Conservation (phyloP, 2,888 invertebrate species). For the Amphipoea oculea region DNA sequence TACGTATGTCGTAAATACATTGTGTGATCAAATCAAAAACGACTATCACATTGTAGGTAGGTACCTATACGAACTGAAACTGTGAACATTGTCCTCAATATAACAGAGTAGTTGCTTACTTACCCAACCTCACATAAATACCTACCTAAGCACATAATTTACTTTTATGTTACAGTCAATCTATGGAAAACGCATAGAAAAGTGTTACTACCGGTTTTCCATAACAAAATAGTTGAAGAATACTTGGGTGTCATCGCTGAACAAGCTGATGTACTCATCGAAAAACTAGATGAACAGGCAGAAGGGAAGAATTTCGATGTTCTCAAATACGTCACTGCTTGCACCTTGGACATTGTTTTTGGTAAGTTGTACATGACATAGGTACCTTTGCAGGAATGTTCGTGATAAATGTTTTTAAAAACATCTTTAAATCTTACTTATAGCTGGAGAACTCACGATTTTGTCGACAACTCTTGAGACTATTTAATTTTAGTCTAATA, state of each 20-base stretch:
- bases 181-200: slow-evolving; percentile 92
- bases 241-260: slow-evolving; percentile 91
- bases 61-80: background rate
- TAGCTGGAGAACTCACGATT: background rate
- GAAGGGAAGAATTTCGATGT: slow-evolving; percentile 87
- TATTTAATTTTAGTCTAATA: background rate
- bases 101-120: background rate
- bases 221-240: slow-evolving; percentile 91
- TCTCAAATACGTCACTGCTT: slow-evolving; percentile 88
- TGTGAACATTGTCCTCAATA: background rate
- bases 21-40: background rate
- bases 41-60: background rate
- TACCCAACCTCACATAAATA: background rate
- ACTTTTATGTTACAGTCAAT: slow-evolving; percentile 79
- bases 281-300: slow-evolving; percentile 81
- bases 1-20: background rate
- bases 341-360: slow-evolving; percentile 92
- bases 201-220: slow-evolving; percentile 92
- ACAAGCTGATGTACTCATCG: slow-evolving; percentile 88
- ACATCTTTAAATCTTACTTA: background rate
- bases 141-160: background rate
- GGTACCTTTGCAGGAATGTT: background rate
- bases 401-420: background rate
- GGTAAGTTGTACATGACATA: slow-evolving; percentile 80
- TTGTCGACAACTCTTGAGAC: background rate